A percentile compares a stretch with the other conserved stretches of the same genome.
Conservation (phyloP, 1,140 invertebrate species). For the Caenorhabditis elegans region DNA sequence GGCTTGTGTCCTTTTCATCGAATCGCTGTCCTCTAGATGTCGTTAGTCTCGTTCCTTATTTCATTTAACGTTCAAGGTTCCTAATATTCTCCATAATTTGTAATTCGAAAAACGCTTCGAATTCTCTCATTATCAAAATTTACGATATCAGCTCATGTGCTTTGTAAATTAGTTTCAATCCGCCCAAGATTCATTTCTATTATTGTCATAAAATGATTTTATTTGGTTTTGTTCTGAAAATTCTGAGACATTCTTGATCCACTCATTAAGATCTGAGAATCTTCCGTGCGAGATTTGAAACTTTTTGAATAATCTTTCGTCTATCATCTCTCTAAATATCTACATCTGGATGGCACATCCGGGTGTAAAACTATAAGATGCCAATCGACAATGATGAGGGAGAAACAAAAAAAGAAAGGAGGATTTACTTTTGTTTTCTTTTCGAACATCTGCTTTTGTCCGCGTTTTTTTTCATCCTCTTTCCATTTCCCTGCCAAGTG, state of each 20-base stretch:
- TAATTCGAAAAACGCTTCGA: too few relatives aligned
- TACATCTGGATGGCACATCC: background rate
- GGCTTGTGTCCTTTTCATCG: conserved; percentile 10
- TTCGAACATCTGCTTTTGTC: conserved; percentile 23
- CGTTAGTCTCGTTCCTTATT: background rate
- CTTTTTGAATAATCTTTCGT: too few relatives aligned
- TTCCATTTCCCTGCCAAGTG: background rate
- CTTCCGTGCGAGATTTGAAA: too few relatives aligned
- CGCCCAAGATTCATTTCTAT: too few relatives aligned
- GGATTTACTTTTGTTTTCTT: conserved; percentile 31
- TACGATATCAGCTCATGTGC: too few relatives aligned
- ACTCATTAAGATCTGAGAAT: too few relatives aligned
- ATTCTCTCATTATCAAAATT: too few relatives aligned
- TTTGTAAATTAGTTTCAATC: too few relatives aligned
- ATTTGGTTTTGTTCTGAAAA: too few relatives aligned
- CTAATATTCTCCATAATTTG: too few relatives aligned
- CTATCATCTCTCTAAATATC: background rate
- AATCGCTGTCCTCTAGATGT: background rate
- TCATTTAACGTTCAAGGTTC: background rate
- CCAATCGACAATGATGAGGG: background rate
- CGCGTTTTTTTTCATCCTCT: background rate
- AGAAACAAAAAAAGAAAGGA: background rate
- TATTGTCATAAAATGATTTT: too few relatives aligned
- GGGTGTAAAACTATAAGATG: conserved; percentile 10
- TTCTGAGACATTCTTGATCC: too few relatives aligned